Percentiles rank a stretch among this genome's conserved stretches.
phyloP scores from a whole-genome alignment of 2,888 invertebrate genomes.

The Plemyria rubiginata region DNA sequence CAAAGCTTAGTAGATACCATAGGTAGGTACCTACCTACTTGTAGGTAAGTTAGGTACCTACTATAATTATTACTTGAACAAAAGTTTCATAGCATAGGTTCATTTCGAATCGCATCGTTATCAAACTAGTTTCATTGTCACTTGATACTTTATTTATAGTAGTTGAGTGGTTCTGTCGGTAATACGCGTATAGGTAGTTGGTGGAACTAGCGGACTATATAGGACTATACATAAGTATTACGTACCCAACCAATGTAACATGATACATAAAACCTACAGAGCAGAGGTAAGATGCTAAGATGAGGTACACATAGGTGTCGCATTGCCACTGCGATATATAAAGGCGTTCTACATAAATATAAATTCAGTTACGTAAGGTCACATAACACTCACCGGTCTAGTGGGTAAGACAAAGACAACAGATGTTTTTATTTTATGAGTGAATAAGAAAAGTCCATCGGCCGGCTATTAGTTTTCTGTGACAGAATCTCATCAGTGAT shows the following conservation, averaged over 20 bases:
- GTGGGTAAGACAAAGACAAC: neutral
- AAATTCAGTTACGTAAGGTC: neutral
- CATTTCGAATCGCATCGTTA: neutral
- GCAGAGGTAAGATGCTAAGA: neutral
- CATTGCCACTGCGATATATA: neutral
- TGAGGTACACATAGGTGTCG: neutral
- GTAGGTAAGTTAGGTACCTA: too few species aligned
- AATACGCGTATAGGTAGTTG: neutral
- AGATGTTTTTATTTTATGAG: constrained; percentile 1
- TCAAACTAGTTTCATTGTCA: constrained; percentile 4
- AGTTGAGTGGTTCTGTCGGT: neutral
- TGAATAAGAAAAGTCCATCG: neutral
- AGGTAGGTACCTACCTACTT: too few species aligned
- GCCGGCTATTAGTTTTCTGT: too few species aligned
- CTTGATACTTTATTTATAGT: neutral
- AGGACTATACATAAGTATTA: too few species aligned
- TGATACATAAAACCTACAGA: neutral
- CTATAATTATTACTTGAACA: neutral
- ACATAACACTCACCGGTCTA: neutral
- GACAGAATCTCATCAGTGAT: constrained; percentile 34
- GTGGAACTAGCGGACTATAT: neutral
- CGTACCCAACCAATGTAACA: neutral
- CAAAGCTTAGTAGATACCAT: too few species aligned
- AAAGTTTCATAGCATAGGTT: neutral
- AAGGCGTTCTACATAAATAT: neutral